Evolutionary conservation across 2,888 invertebrate genomes (phyloP).

Genomic region (Heliconius aoede): DNA sequence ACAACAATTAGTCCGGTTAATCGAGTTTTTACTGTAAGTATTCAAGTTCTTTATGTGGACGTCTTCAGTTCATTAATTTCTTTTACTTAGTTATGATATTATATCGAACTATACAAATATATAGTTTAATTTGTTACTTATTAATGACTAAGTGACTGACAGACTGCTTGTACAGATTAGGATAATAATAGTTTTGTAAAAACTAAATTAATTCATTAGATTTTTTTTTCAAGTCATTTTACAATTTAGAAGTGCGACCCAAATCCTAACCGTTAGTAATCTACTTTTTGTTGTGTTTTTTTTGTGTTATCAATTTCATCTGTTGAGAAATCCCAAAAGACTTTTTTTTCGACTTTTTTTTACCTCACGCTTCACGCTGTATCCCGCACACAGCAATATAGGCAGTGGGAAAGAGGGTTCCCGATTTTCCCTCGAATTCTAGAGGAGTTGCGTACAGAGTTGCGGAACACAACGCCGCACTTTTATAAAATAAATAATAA

Average conservation of each 20-base stretch:
- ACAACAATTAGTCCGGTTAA: too few relatives aligned
- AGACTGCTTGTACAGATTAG: slow-evolving; percentile 11
- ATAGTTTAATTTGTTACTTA: too few relatives aligned
- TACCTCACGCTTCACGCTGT: neutral
- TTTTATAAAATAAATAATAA: too few relatives aligned
- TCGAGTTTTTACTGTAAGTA: too few relatives aligned
- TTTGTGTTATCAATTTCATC: slow-evolving; percentile 1
- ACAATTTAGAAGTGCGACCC: neutral
- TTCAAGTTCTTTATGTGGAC: too few relatives aligned
- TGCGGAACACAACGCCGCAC: too few relatives aligned
- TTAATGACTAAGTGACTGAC: too few relatives aligned
- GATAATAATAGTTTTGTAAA: slow-evolving; percentile 9
- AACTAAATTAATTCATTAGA: slow-evolving; percentile 6
- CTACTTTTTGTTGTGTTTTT: neutral
- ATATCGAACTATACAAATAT: too few relatives aligned
- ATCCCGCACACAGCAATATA: neutral
- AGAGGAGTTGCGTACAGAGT: neutral
- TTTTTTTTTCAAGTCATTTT: slow-evolving; percentile 2
- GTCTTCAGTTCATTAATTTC: too few relatives aligned
- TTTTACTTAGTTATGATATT: too few relatives aligned
- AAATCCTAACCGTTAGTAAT: slow-evolving; percentile 3
- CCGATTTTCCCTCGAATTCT: neutral
- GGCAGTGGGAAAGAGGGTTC: neutral
- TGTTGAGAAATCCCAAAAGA: neutral
- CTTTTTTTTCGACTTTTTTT: neutral